Evolutionary conservation across 2,113 vertebrate genomes (phyloP).

Genomic region (Cacatua alba): DNA sequence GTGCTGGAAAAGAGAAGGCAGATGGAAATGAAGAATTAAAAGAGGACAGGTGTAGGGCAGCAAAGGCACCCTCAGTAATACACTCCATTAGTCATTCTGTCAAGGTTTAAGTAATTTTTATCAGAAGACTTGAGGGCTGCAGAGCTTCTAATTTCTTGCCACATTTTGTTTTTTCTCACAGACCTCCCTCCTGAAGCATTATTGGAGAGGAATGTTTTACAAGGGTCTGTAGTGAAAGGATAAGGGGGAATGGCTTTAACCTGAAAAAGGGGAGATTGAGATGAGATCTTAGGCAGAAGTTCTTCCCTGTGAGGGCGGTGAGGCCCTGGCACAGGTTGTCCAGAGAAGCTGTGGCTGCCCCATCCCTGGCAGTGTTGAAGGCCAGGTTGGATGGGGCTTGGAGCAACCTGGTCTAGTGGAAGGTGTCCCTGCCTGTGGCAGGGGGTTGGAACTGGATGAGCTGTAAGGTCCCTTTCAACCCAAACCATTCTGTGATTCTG

Average conservation of each 20-base stretch:
- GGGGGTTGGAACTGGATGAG: not conserved
- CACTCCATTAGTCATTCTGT: not conserved
- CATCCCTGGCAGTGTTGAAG: not conserved
- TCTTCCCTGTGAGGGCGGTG: not conserved
- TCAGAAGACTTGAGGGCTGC: not conserved
- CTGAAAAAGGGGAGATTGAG: not conserved
- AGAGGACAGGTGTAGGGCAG: slow-evolving; percentile 13
- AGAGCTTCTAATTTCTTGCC: not conserved
- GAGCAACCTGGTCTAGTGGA: not conserved
- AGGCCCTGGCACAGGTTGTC: not conserved
- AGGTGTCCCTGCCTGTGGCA: not conserved
- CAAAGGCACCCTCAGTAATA: not conserved
- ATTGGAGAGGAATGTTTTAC: not conserved
- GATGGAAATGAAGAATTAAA: not conserved
- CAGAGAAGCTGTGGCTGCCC: not conserved
- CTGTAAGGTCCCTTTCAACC: not conserved
- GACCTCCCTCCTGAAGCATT: not conserved
- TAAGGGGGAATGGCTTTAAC: not conserved
- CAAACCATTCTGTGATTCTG: not conserved
- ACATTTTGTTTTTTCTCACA: not conserved
- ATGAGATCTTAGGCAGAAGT: not conserved
- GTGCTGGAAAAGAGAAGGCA: not conserved
- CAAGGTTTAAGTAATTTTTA: not conserved
- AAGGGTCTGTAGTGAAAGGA: not conserved
- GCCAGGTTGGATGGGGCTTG: not conserved